Evolutionary conservation across 2,113 vertebrate species (phyloP).

Genomic region (Prunella fulvescens): DNA sequence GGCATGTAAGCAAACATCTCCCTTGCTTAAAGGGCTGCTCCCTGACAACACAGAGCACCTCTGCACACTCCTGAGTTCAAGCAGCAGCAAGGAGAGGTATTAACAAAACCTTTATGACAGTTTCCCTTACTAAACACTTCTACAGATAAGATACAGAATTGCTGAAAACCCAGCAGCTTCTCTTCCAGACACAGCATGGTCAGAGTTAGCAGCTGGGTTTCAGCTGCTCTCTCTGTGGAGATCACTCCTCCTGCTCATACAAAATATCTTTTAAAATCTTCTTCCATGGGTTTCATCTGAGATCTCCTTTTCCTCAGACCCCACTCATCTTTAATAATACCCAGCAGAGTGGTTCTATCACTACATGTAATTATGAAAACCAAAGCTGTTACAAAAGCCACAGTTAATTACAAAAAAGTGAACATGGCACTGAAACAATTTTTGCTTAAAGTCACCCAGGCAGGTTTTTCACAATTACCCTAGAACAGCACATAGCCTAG

Average conservation of each 20-base stretch:
- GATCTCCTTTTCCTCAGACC: neutral
- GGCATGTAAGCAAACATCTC: neutral
- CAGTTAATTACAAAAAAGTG: neutral
- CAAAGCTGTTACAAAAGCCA: neutral
- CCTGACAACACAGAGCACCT: neutral
- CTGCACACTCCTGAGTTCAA: neutral
- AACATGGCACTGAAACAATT: fast-evolving
- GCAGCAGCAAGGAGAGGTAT: neutral
- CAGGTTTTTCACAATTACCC: neutral
- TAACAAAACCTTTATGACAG: neutral
- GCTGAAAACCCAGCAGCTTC: neutral
- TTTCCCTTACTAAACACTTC: neutral
- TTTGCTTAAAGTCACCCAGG: neutral
- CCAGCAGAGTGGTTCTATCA: neutral
- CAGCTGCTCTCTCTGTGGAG: neutral
- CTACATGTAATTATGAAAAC: neutral
- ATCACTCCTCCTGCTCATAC: neutral
- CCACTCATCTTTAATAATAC: neutral
- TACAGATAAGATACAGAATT: neutral
- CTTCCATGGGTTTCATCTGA: neutral
- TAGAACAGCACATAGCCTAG: neutral
- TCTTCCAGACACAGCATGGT: neutral
- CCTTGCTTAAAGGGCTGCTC: neutral
- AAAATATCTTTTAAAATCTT: neutral
- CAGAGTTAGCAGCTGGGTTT: neutral